Base-by-base conservation (phyloP, 2,888 invertebrate genomes). In the Phortica magna region DNA sequence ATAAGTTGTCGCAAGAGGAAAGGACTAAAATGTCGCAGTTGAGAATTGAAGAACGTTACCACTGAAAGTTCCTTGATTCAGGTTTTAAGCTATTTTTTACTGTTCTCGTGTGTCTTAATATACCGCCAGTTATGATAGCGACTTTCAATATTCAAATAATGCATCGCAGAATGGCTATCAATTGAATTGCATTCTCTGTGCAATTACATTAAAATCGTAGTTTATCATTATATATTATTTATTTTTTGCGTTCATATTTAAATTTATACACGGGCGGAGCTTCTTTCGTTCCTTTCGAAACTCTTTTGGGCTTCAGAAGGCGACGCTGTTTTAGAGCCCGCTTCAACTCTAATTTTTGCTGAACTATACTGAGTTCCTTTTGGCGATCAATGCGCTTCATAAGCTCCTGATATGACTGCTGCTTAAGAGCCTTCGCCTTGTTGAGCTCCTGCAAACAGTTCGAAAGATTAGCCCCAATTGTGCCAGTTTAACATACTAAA, bases 161-260 rank as follows among this genome's bases (percentile, higher is more conserved):
- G n/a, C n/a, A n/a, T n/a, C n/a, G n/a, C n/a, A n/a, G n/a, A n/a
- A n/a, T n/a, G n/a, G n/a, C n/a, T n/a, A n/a, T n/a, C n/a, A n/a
- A n/a, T n/a, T n/a, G n/a, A n/a, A n/a, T n/a, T n/a, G n/a, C n/a
- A n/a, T n/a, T n/a, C n/a, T n/a, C n/a, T n/a, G n/a, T n/a, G n/a
- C n/a, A n/a, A n/a, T n/a, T n/a, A n/a, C n/a, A n/a, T n/a, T n/a
- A n/a, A n/a, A n/a, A 31, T 31, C 5, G 31, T 31, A 31, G 2
- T 31, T 31, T 31, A 31, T 31, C 5, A 31, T 31, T 31, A n/a
- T n/a, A n/a, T n/a, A n/a, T 31, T 31, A 31, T 43, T 94, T 92
- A 97, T 92, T 94, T 95, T 90, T 97, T 97, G 82, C 98, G 94
- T 90, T 96, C 95, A 88, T 95, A 96, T 82, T 95, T 95, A 93